Base-by-base conservation (phyloP, 2,888 invertebrate genomes). In the Euzetes globulus region DNA sequence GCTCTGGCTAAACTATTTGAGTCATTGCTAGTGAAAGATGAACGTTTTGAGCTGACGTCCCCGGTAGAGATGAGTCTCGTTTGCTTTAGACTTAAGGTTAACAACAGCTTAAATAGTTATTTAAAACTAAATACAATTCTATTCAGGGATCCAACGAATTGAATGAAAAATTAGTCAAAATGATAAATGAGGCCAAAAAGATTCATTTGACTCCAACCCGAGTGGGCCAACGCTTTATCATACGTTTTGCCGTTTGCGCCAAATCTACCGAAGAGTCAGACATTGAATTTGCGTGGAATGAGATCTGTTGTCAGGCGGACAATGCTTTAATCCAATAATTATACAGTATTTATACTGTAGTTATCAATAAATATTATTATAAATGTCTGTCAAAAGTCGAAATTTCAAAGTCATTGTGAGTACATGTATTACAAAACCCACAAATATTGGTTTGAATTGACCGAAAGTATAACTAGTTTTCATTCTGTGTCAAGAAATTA, bases 161-260 rank as follows among this genome's bases (percentile, higher is more conserved):
- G 2, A 96, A 92, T 81, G 94, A 96, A 82, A 85, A 86, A 3
- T 84, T 96, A 1, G 83, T 94, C 77, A 91, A 91, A 81, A 87
- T 87, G 74, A 90, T 97, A 76, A 96, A 96, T 82, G 91, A 90
- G 9, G 50, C 76, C 7, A 73, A 74, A 27, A 88, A 91, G 79
- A 94, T 98, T 78, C 94, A 96, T 82, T 85, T 97, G 81, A 94
- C 95, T 19, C 95, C 97, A 0, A 90, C 94, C 0, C 91, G 91
- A 83, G 90, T 94, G 75, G 87, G 88, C 63, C 92, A 90, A 77
- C 86, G 86, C 0, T 96, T 90, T 82, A 77, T 79, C 11, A 72
- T 97, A 70, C 87, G 97, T 76, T 87, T 97, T 83, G 94, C 94
- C 0, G 87, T 97, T 77, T 97, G 96, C 82, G 93, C 95, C 0